Conservation (phyloP, 1,140 invertebrate genomes). For the Ericerus pela region DNA sequence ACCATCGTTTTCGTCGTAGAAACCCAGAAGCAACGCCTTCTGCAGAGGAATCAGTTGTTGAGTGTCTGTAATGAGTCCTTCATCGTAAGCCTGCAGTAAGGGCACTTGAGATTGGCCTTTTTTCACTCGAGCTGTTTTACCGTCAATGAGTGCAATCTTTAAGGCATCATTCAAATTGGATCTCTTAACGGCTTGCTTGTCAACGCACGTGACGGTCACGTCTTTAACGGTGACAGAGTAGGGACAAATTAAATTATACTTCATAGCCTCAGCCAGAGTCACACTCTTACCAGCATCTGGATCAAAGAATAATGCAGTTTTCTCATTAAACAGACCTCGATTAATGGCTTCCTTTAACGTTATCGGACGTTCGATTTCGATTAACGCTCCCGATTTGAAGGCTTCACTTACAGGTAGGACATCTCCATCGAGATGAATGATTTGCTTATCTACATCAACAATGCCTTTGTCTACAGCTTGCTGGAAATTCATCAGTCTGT, state of each 20-base stretch:
- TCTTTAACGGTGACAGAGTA: slow-evolving; percentile 73
- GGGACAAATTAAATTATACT: slow-evolving; percentile 57
- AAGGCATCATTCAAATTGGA: slow-evolving; percentile 60
- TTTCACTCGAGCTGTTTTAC: slow-evolving; percentile 51
- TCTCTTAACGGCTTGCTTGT: slow-evolving; percentile 58
- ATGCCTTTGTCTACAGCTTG: slow-evolving; percentile 67
- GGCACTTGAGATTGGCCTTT: slow-evolving; percentile 51
- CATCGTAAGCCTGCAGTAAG: slow-evolving; percentile 64
- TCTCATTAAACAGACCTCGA: slow-evolving; percentile 65
- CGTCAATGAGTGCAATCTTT: slow-evolving; percentile 53
- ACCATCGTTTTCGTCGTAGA: slow-evolving; percentile 65
- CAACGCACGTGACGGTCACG: slow-evolving; percentile 49
- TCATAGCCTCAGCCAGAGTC: slow-evolving; percentile 57
- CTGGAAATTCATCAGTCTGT: slow-evolving; percentile 56
- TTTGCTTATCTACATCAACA: slow-evolving; percentile 57
- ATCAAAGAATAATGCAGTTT: slow-evolving; percentile 60
- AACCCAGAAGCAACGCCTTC: slow-evolving; percentile 67
- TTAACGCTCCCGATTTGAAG: slow-evolving; percentile 62
- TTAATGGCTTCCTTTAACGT: slow-evolving; percentile 67
- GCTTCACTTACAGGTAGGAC: slow-evolving; percentile 70
- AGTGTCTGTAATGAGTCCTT: slow-evolving; percentile 61
- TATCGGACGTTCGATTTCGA: slow-evolving; percentile 64
- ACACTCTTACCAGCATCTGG: slow-evolving; percentile 57
- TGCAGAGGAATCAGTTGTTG: slow-evolving; percentile 70
- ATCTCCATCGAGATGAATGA: slow-evolving; percentile 39